Base-by-base conservation (phyloP, 2,113 vertebrate genomes). In the Vimba vimba region DNA sequence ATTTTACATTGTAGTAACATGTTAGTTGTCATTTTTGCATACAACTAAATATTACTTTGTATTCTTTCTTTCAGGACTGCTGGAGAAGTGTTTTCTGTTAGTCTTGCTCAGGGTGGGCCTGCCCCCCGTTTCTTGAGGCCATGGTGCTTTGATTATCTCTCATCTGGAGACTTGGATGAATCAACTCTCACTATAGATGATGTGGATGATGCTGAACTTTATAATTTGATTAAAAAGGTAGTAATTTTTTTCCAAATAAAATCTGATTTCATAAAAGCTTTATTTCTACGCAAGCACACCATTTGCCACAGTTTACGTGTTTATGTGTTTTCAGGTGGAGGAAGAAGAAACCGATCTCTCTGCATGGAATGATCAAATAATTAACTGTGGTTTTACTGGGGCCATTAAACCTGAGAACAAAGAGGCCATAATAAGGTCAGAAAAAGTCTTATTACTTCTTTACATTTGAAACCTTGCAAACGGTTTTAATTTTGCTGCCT, bases 61-160 rank as follows among this genome's bases (percentile, higher is more conserved):
- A 47, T 47, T 47, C 43, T 47, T 47, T 47, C 9, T 47, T 47
- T 47, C 45, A 47, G 45, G 45, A 47, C 45, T 47, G 45, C 45
- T 47, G 45, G 45, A 47, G 45, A 47, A 47, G 45, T 11, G 45
- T 47, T 47, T 47, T 47, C 10, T 1, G 45, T 47, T 47, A 47
- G 45, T 27, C 39, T 83, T 6, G 86, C 73, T 52, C 86, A 86
- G 50, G 86, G 86, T 83, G 80, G 86, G 6, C 86, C 80, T 43
- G 80, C 86, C 39, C 73, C 86, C 19, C n/a, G 64, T 83, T 87
- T 87, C 62, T 36, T 87, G 27, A 59, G 47, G 21, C 33, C 43
- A 45, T 86, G 85, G 85, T 80, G 66, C 50, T 82, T 62, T 71
- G 71, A 39, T 12, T 68, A 50, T 76, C 36, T 85, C 33, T 33